Evolutionary conservation across 2,888 invertebrate genomes (phyloP).

Genomic region (Priocnemis perturbator): DNA sequence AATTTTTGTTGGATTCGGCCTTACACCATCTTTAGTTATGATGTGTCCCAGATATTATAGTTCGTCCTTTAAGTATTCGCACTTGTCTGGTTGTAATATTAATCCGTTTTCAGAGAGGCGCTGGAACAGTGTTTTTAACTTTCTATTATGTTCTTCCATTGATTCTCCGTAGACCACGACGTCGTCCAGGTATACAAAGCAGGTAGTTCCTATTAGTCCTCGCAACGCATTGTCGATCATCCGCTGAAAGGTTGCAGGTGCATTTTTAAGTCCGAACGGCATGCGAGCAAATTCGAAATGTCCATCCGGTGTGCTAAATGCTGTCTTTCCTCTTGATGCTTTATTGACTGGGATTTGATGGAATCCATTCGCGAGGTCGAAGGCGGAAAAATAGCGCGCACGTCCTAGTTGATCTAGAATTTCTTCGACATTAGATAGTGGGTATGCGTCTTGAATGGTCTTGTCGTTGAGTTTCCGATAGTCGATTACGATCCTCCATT

Average conservation of each 20-base stretch:
- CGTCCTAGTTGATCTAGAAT: neutral
- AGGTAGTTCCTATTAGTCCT: neutral
- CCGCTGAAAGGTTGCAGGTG: neutral
- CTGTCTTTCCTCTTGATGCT: neutral
- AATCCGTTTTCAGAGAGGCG: neutral
- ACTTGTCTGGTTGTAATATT: constrained; percentile 9
- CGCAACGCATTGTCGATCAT: constrained; percentile 8
- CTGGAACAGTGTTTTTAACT: neutral
- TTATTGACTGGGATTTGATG: constrained; percentile 4
- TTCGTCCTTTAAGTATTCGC: constrained; percentile 17
- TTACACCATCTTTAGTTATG: constrained; percentile 10
- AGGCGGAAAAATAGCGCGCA: constrained; percentile 10
- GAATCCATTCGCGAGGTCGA: constrained; percentile 3
- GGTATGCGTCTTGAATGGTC: constrained; percentile 22
- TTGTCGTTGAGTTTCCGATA: neutral
- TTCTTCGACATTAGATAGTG: neutral
- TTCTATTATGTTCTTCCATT: constrained; percentile 15
- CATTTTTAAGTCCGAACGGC: neutral
- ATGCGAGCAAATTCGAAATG: constrained; percentile 17
- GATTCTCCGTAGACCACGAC: constrained; percentile 10
- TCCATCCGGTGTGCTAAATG: constrained; percentile 14
- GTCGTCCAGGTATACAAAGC: constrained; percentile 21
- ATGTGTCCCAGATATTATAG: constrained; percentile 19
- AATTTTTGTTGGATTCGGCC: constrained; percentile 6
- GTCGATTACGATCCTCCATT: constrained; percentile 15